Evolutionary conservation across 1,140 invertebrate genomes (phyloP), one percentile per base, ranked within the genome.

Genomic region (Phthorimaea operculella): DNA sequence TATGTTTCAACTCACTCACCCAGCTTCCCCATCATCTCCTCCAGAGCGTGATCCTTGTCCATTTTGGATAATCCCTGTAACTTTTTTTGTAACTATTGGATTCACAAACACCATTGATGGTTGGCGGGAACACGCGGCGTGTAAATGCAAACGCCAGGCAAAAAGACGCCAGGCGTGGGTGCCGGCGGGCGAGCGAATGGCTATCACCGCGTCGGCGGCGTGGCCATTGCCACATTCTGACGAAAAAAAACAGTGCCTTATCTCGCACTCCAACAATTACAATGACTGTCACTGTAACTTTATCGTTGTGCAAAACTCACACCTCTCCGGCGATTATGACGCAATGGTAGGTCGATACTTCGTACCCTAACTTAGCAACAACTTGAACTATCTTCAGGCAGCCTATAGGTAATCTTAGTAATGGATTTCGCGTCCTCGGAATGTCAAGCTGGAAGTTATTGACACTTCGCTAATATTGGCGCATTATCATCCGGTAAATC

Each of bases 1-100:
- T 77, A 79, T 77, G 76, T 60, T 39, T 39, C n/a, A n/a, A n/a
- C n/a, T n/a, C n/a, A 83, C 87, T 88, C 62, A 90, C 88, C 88
- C 56, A 91, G 71, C 68, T 91, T 90, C 12, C 87, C 87, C 90
- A 91, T 91, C 59, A 91, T 86, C 56, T 91, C 89, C 63, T 91
- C 90, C 14, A 91, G 68, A 21, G 90, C 89, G 55, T 81, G 87
- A 75, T 91, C 90, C 54, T 89, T 88, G 63, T 87, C 89, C 86
- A 90, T 90, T 77, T 10, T 39, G 36, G 8, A n/a, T 39, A 39
- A n/a, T 39, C 10, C 36, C n/a, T n/a, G 36, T 12, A 39, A 39
- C n/a, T 2, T 39, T 48, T 66, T 58, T 51, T 55, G 44, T 58
- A 60, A 62, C 74, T 79, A 75, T 55, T 72, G 71, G 39, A 57